Base-by-base conservation (phyloP, 1,140 invertebrate genomes). In the Scaptomyza graminum region DNA sequence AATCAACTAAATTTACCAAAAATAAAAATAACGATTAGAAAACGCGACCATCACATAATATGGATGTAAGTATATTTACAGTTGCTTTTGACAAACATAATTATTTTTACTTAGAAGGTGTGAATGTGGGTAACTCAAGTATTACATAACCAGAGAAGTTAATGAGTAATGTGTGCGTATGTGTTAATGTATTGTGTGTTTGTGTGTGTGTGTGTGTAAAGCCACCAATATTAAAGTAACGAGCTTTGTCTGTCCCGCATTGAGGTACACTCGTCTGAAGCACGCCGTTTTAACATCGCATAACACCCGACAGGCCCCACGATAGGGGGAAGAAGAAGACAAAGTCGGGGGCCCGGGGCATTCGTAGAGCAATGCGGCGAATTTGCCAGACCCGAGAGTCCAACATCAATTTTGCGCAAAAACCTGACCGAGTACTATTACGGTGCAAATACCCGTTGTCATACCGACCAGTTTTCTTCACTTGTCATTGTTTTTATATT, bases 331-430 rank as follows among this genome's bases (percentile, higher is more conserved):
- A 55, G 12, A 16, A 43, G 18, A 39, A 34, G 13, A 9, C 31
- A 34, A 34, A 12, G 5, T n/a, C 47, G 44, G 62, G 63, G 74
- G 43, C 61, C 46, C 60, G 54, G 61, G 75, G 76, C 65, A 64
- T 62, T 63, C 80, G 62, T 18, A 47, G 56, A 64, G n/a, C 82
- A 71, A 63, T 87, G 83, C 82, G 82, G 83, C 83, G 56, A 88
- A 83, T 68, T 68, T 88, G 82, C 79, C 84, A 90, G 88, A 81
- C 89, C 60, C 64, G 50, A 85, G 76, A 90, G 90, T 91, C 90
- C 90, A 91, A 91, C 90, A 91, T 91, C 75, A 91, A 91, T 91
- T 91, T 91, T 91, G 90, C 90, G 90, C 74, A 74, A 73, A 34
- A 90, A 79, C 76, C 54, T 25, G 46, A 57, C 62, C 55, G 25